Base-by-base conservation (phyloP, 2,888 invertebrate species). In the Acanthosepion esculentum region DNA sequence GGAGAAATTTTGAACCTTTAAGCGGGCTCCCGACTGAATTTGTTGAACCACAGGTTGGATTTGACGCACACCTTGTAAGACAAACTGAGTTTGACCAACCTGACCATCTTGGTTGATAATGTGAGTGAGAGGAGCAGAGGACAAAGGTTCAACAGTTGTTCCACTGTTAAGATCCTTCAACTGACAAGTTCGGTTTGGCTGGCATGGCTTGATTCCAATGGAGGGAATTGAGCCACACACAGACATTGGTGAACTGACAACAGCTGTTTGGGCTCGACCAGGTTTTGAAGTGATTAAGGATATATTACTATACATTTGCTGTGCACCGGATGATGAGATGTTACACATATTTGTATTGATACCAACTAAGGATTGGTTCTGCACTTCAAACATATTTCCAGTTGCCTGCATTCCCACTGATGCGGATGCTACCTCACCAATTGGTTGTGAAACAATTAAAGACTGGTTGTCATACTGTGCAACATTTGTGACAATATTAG, bases 41-140 rank as follows among this genome's bases (percentile, higher is more conserved):
- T 93, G 93, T 93, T 59, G 94, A 55, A 94, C 41, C 41, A 64
- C 59, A 18, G 95, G 95, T 94, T 95, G 95, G 59, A 95, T 95
- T 92, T 95, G 95, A 48, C 94, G 95, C 23, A 95, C 95, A 91
- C 95, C 95, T 95, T 95, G 95, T 92, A 95, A 94, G 33, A 95
- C 94, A 95, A 95, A 95, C 59, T 95, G 95, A 53, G 95, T 95
- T 93, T 95, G 95, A 91, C 95, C 95, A 53, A 93, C n/a, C 53
- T 48, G 93, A 53, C n/a, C 53, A 48, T 93, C 93, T 33, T 78
- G 78, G 78, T 78, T 78, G 78, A 78, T 78, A n/a, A 78, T n/a
- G n/a, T 78, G 78, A 78, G 78, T 78, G 18, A 78, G 78, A 33
- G 78, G 78, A 78, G 78, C n/a, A 78, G 78, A n/a, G 78, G 78